Base-by-base conservation (phyloP, 2,797 vertebrate genomes). In the Arrhamphus sclerolepis region DNA sequence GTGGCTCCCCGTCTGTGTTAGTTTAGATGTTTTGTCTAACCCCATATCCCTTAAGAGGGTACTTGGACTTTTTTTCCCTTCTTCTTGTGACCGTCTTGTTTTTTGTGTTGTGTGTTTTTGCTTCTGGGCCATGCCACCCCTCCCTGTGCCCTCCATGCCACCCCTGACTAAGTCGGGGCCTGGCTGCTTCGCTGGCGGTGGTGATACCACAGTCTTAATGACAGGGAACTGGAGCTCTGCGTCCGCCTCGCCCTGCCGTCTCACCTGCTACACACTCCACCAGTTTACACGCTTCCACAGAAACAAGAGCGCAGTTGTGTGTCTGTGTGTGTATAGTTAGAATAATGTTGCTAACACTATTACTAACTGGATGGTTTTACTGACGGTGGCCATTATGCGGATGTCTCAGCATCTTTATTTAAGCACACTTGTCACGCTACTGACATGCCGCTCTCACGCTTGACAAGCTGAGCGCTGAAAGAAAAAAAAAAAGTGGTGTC, bases 111-210 rank as follows among this genome's bases (percentile, higher is more conserved):
- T 56, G 72, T 68, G 51, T 38, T 40, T 61, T 70, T 58, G 44
- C 46, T 40, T 14, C 6, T 5, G 56, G 39, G 62, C 59, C 19
- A n/a, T 57, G 55, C 64, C 76, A 65, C 77, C 71, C 84, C 85
- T 87, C 86, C 86, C 79, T 75, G 77, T 90, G 89, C 88, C 90
- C 90, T 92, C 78, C 58, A 39, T 89, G 84, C 90, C 89, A 92
- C 90, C 90, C 85, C 87, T 86, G 87, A 82, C 83, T 85, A 82
- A 87, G 87, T 62, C 65, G 26, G 73, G 74, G 75, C 81, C 77
- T 65, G 77, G 74, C 74, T 26, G 77, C 54, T 68, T 75, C 64
- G 77, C 84, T 59, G 86, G 87, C 79, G 78, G 82, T 59, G 72
- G 78, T 83, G 83, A 80, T 75, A 58, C 88, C 90, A 68, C 88